Percentiles rank a stretch among this genome's conserved stretches.
These are phyloP conservation scores for Diadema setosum DNA, from an alignment of 35 echinoderm and acorn worm genomes.

Conservation along the genomic window DNA sequence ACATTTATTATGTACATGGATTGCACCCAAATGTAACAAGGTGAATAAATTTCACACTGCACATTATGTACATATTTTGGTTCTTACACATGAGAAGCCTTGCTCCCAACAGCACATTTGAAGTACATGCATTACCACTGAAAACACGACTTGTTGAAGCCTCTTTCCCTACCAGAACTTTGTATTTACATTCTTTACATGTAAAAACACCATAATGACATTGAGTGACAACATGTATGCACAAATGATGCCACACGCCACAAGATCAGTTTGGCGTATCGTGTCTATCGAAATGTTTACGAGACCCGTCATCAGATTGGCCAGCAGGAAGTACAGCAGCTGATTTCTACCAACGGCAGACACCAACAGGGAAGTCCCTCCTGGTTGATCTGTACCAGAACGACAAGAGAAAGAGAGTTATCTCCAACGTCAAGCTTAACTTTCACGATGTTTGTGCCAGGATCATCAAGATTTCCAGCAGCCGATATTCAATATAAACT, in stretches of 20 bases:
- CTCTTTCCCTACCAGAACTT: slow-evolving; percentile 62
- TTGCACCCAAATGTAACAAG: no score
- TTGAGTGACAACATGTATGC: slow-evolving; percentile 24
- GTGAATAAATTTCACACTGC: no score
- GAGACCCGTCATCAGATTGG: slow-evolving; percentile 54
- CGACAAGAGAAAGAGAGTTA: not conserved
- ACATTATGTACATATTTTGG: no score
- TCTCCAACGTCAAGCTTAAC: no score
- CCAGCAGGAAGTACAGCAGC: slow-evolving; percentile 49
- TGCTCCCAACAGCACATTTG: no score
- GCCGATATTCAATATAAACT: no score
- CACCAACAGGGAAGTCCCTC: not conserved
- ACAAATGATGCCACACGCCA: not conserved
- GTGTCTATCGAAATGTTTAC: slow-evolving; percentile 62
- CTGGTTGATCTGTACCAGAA: not conserved
- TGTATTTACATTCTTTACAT: slow-evolving; percentile 22
- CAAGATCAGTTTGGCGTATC: not conserved
- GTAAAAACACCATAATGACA: not conserved
- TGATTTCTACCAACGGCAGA: slow-evolving; percentile 39
- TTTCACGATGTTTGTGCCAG: no score
- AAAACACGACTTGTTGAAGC: no score
- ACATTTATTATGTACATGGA: no score
- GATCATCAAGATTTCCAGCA: no score
- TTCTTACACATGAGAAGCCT: no score
- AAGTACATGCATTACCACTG: no score